Percentiles rank a stretch among this genome's conserved stretches.
Conservation (phyloP, 2,797 vertebrate genomes). For the Arrhamphus sclerolepis region DNA sequence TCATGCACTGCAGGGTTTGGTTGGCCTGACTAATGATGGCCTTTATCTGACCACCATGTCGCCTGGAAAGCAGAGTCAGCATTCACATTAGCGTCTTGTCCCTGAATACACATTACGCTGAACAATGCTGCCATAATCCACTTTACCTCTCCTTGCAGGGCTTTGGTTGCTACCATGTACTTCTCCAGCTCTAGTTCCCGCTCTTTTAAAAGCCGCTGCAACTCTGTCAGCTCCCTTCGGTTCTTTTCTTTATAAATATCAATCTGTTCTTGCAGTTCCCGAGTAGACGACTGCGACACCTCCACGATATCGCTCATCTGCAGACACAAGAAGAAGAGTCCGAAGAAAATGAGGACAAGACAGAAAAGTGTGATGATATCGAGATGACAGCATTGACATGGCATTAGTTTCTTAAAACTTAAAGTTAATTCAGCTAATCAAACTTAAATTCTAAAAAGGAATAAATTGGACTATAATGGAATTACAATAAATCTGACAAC, state of each 20-base stretch:
- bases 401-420: background rate
- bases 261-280: constrained; percentile 93
- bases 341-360: constrained; percentile 5
- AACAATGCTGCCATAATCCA: background rate
- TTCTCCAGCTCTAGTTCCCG: constrained; percentile 88
- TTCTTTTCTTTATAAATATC: constrained; percentile 94
- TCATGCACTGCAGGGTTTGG: constrained; percentile 31
- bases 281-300: constrained; percentile 86
- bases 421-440: background rate
- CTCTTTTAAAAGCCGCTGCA: constrained; percentile 90
- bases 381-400: background rate
- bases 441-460: too few relatives aligned
- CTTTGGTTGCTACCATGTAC: constrained; percentile 74
- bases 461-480: too few relatives aligned
- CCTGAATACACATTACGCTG: background rate
- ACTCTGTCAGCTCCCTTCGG: constrained; percentile 85
- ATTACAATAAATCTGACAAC: too few relatives aligned
- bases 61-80: constrained; percentile 31
- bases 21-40: constrained; percentile 51
- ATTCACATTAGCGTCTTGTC: constrained; percentile 5
- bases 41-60: constrained; percentile 39
- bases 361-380: background rate
- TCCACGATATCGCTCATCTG: constrained; percentile 92
- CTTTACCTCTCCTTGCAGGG: constrained; percentile 90
- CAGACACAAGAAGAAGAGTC: background rate